Conservation (phyloP, 2,888 invertebrate species). For the Dryococelus australis region DNA sequence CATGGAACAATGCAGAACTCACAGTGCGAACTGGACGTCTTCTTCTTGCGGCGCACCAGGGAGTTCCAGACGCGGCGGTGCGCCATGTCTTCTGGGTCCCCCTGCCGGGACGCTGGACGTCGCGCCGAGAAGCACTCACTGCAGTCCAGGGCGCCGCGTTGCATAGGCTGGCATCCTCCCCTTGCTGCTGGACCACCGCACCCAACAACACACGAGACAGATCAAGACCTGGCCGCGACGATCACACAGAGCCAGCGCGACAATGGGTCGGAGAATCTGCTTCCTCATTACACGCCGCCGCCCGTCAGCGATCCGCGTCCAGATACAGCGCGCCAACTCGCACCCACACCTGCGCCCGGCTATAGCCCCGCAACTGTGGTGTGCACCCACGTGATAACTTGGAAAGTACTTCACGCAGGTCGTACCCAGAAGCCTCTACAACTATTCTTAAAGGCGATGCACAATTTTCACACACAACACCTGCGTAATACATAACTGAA, state of each 20-base stretch:
- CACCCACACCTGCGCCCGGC: too few species aligned
- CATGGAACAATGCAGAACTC: slow-evolving; percentile 31
- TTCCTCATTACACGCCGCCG: not conserved
- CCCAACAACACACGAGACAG: not conserved
- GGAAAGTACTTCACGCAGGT: too few species aligned
- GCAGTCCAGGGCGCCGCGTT: not conserved
- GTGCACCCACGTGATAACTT: not conserved
- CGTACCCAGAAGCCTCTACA: too few species aligned
- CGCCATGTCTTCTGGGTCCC: slow-evolving; percentile 51
- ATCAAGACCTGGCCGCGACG: not conserved
- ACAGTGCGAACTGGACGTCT: slow-evolving; percentile 43
- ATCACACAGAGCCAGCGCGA: not conserved
- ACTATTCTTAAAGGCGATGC: too few species aligned
- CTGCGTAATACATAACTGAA: too few species aligned
- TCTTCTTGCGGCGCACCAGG: slow-evolving; percentile 57
- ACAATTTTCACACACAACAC: too few species aligned
- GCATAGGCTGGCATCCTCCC: not conserved
- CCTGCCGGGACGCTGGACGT: not conserved
- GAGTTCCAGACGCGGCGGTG: slow-evolving; percentile 59
- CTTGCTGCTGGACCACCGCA: not conserved
- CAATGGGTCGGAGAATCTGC: not conserved
- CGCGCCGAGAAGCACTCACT: not conserved
- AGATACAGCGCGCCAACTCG: too few species aligned
- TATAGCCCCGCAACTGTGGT: not conserved
- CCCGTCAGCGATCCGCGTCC: not conserved